Base-by-base conservation (phyloP, 2,113 vertebrate genomes). In the Psephotus haematonotus region DNA sequence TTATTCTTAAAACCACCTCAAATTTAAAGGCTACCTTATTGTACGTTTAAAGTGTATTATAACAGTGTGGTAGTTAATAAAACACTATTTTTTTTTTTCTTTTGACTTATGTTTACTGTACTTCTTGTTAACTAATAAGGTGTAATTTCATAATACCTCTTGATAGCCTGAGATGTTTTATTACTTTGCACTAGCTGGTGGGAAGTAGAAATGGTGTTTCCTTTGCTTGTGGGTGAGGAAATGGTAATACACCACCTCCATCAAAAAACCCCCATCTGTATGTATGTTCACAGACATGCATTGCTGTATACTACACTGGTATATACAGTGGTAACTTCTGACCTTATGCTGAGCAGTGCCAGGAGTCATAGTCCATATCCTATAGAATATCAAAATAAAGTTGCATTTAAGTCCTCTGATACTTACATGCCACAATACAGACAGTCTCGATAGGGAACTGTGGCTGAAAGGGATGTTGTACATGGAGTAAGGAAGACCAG, bases 51-150 rank as follows among this genome's bases (percentile, higher is more conserved):
- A 98, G 98, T 98, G 98, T 98, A 98, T 98, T 98, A 98, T 97
- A 98, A 98, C 98, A 98, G 97, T 98, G 98, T 98, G 98, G 98
- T 98, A 98, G 97, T 98, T 98, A 98, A 98, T 98, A 98, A 98
- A 98, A 99, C 98, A 98, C 98, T 98, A 98, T 98, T 98, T 98
- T 96, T 98, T 98, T 97, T 98, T 98, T 97, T 98, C 98, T 98
- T 98, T 98, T 98, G 97, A 97, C 85, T 82, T 92, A 91, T 65
- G 97, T 98, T 97, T 96, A 97, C 97, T 97, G 98, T 98, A 96
- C 96, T 98, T 97, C 94, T 98, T 95, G 82, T 93, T 97, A 93
- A 75, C 31, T 83, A 55, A 74, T 53, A 68, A 87, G 39, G 8
- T 95, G 49, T 85, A 43, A 70, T 88, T 69, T 94, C 57, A 22